These are phyloP conservation scores for Hymenochirus boettgeri DNA, from an alignment of 2,113 vertebrate species.

Conservation along the genomic window DNA sequence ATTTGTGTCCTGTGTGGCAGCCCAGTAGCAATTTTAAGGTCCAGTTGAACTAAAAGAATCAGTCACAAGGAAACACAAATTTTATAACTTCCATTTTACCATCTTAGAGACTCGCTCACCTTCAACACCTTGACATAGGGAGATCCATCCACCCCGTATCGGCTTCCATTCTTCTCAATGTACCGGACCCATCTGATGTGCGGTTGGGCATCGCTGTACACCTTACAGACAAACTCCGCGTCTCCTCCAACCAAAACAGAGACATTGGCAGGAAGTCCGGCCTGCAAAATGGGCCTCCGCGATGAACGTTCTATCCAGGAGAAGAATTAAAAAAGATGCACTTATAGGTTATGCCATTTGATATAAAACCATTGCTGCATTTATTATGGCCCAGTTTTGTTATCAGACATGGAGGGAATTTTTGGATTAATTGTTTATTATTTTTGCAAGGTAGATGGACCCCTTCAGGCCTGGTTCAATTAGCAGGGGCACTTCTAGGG, in stretches of 20 bases:
- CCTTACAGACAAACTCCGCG: constrained; percentile 92
- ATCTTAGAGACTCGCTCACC: constrained; percentile 59
- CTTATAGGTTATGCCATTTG: too few species aligned
- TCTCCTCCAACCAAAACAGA: constrained; percentile 83
- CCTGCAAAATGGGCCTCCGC: constrained; percentile 91
- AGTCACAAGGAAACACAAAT: too few species aligned
- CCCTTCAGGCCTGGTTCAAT: too few species aligned
- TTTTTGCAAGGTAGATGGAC: too few species aligned
- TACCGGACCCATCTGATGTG: constrained; percentile 98
- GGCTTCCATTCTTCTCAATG: constrained; percentile 85
- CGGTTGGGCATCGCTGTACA: constrained; percentile 94
- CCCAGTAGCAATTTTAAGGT: too few species aligned
- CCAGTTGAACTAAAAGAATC: too few species aligned
- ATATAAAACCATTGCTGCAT: too few species aligned
- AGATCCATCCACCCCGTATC: constrained; percentile 75
- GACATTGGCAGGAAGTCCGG: constrained; percentile 87
- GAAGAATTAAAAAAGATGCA: not conserved
- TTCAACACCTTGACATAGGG: constrained; percentile 90
- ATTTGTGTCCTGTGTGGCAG: too few species aligned
- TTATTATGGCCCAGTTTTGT: too few species aligned
- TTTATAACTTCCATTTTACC: not conserved
- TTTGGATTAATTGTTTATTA: too few species aligned
- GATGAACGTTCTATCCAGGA: constrained; percentile 74
- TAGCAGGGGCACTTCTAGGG: too few species aligned
- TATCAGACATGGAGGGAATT: too few species aligned